These are phyloP conservation scores for Dryoscopus gambensis DNA, from an alignment of 2,113 vertebrate species.

Conservation along the genomic window DNA sequence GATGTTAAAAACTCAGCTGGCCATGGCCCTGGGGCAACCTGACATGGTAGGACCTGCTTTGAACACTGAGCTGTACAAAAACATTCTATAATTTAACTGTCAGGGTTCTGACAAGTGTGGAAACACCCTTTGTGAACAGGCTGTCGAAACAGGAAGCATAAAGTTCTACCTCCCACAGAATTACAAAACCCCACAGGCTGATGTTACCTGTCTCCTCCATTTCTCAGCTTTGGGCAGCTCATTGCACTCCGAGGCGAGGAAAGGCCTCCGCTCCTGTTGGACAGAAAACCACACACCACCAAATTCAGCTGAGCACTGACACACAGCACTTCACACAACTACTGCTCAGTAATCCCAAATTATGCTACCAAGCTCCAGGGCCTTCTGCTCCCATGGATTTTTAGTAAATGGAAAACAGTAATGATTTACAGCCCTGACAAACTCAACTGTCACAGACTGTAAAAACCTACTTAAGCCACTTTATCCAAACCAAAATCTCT, in stretches of 20 bases:
- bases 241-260: constrained; percentile 92
- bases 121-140: not conserved
- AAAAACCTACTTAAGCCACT: not conserved
- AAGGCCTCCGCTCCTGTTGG: constrained; percentile 89
- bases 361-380: not conserved
- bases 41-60: not conserved
- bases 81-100: not conserved
- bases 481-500: not conserved
- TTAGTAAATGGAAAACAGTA: not conserved
- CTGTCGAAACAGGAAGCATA: accelerated
- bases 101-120: not conserved
- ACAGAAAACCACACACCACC: not conserved
- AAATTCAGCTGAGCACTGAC: not conserved
- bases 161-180: not conserved
- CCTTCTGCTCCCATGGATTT: not conserved
- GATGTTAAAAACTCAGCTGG: not conserved
- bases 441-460: not conserved
- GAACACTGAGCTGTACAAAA: not conserved
- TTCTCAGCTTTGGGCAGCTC: constrained; percentile 97
- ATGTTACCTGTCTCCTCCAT: constrained; percentile 90
- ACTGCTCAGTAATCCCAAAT: not conserved
- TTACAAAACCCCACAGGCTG: not conserved
- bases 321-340: not conserved
- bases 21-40: not conserved
- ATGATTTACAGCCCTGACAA: not conserved